Evolutionary conservation across 2,797 vertebrate species (phyloP).

Genomic region (Capromys pilorides): DNA sequence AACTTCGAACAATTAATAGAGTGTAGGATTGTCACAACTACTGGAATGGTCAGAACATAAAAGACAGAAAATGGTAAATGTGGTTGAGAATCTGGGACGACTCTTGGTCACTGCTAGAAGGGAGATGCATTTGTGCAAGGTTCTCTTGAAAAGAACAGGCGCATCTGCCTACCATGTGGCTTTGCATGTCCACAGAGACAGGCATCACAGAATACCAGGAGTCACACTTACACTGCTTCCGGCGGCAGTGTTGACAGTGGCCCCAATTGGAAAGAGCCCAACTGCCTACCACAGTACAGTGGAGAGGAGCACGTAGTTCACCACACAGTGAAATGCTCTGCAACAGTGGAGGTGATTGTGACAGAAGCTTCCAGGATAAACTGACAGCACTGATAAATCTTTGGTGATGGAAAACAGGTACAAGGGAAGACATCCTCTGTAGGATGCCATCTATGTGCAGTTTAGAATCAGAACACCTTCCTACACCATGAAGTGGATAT

Average conservation of each 20-base stretch:
- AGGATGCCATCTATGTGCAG: background rate
- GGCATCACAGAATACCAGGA: too few species aligned
- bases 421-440: background rate
- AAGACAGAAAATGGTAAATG: background rate
- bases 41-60: background rate
- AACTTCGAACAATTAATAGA: background rate
- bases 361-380: background rate
- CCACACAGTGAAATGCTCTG: too few species aligned
- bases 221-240: too few species aligned
- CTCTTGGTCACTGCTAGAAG: background rate
- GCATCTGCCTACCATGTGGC: accelerated
- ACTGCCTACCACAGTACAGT: background rate
- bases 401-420: too few species aligned
- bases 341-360: background rate
- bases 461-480: background rate
- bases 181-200: background rate
- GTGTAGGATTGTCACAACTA: background rate
- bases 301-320: background rate
- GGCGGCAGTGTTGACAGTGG: background rate
- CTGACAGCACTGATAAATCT: background rate
- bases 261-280: too few species aligned
- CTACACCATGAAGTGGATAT: background rate
- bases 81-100: background rate
- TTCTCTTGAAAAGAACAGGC: background rate
- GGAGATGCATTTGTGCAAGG: background rate